Evolutionary conservation across 2,113 vertebrate species (phyloP), one percentile per base, ranked within the genome.

Genomic region (Phyllostomus discolor): DNA sequence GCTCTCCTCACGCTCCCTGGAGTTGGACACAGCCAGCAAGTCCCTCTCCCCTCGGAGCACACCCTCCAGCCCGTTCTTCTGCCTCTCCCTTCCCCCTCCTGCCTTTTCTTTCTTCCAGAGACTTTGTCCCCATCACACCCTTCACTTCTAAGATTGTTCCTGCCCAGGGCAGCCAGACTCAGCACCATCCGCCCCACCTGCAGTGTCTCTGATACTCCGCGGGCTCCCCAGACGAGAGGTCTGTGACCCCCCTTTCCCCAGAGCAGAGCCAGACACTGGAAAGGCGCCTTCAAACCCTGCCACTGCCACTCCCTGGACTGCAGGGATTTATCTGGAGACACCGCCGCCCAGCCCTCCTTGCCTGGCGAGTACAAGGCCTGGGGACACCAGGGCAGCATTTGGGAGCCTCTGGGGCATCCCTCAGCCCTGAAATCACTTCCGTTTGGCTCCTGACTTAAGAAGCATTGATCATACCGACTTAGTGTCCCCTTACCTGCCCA

Each of bases 321-420:
- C 76, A 93, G 94, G 93, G 88, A 38, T 93, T 93, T 94, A 80
- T 46, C 59, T 20, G 11, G 54, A 50, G 90, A 91, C 75, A 84
- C 73, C 69, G 66, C 95, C 0, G 0, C 41, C 91, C 46, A 0
- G 54, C 87, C 92, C 79, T 90, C 54, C 48, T 76, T 88, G 96
- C 79, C 38, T 28, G 35, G 94, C 86, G 89, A 93, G 75, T 92
- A 66, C 73, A 92, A 75, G 70, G 7, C 48, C 76, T 41, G 2
- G 5, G 75, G 75, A 66, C 10, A 41, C 28, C 59, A 43, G 43
- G 73, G 35, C 48, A 78, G 67, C 43, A 6, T 28, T 79, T 64
- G n/a, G 66, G 73, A 64, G 41, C 14, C 83, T 70, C 24, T 0
- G 11, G 7, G 59, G 54, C 11, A 10, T 10, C 31, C 15, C 19